Evolutionary conservation across 2,797 vertebrate genomes (phyloP).

Genomic region (Heteromormyrus szaboi): DNA sequence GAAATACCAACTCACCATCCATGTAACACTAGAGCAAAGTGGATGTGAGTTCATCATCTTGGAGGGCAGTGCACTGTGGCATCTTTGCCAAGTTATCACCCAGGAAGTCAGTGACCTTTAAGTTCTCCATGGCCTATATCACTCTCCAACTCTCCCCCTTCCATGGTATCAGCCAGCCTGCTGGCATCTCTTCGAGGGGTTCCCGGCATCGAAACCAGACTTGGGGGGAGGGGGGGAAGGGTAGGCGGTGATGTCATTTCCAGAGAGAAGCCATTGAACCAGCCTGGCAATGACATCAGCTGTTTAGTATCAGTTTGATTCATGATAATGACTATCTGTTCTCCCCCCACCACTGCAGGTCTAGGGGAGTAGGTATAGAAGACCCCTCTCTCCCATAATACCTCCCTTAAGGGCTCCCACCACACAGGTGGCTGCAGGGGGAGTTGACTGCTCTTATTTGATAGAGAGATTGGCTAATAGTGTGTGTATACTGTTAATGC

Average conservation of each 20-base stretch:
- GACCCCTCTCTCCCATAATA: conserved; percentile 13
- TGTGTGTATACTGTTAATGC: not conserved
- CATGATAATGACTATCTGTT: conserved; percentile 34
- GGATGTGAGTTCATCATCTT: conserved; percentile 42
- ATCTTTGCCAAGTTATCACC: conserved; percentile 43
- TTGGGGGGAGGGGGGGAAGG: conserved; percentile 37
- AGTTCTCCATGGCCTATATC: not conserved
- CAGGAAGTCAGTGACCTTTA: conserved; percentile 36
- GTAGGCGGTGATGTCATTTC: conserved; percentile 61
- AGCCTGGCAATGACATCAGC: conserved; percentile 58
- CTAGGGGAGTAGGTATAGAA: not conserved
- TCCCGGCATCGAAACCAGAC: not conserved
- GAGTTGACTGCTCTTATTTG: not conserved
- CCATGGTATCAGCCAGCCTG: not conserved
- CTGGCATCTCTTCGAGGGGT: conserved; percentile 19
- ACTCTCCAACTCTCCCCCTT: not conserved
- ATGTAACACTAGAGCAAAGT: not conserved
- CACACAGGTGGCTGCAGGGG: conserved; percentile 12
- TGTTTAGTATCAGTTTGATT: conserved; percentile 46
- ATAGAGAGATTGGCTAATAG: not conserved
- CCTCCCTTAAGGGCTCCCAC: not conserved
- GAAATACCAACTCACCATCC: not conserved
- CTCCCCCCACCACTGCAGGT: conserved; percentile 11
- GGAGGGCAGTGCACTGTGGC: not conserved
- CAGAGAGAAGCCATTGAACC: conserved; percentile 59